Percentiles rank a stretch among this genome's conserved stretches.
These are phyloP conservation scores for Folsomia manolachei DNA, from an alignment of 2,888 invertebrate genomes.

Conservation along the genomic window DNA sequence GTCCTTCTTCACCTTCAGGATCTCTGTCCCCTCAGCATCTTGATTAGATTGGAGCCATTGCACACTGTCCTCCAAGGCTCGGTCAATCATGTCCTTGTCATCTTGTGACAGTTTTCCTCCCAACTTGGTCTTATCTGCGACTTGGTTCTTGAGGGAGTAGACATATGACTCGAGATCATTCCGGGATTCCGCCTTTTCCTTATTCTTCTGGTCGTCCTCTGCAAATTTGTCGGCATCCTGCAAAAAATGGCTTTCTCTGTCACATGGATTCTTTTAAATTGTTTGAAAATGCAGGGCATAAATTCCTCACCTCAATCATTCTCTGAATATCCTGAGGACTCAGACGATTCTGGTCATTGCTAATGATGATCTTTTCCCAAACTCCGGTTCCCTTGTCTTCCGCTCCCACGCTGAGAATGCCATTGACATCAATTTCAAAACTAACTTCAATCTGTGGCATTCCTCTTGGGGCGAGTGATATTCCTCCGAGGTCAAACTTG, in stretches of 20 bases:
- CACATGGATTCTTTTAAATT: background rate
- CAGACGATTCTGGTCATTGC: slow-evolving; percentile 94
- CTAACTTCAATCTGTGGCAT: slow-evolving; percentile 93
- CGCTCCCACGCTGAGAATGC: slow-evolving; percentile 80
- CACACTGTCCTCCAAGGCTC: slow-evolving; percentile 91
- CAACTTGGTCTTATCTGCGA: slow-evolving; percentile 75
- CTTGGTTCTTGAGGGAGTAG: slow-evolving; percentile 95
- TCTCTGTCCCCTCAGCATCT: slow-evolving; percentile 86
- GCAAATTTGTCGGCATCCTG: slow-evolving; percentile 95
- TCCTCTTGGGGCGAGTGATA: slow-evolving; percentile 89
- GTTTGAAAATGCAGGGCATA: too few species aligned
- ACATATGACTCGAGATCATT: slow-evolving; percentile 97
- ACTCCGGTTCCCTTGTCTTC: slow-evolving; percentile 99
- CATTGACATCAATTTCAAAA: slow-evolving; percentile 91
- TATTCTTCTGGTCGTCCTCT: slow-evolving; percentile 95
- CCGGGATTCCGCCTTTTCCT: slow-evolving; percentile 91
- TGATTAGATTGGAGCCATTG: slow-evolving; percentile 97
- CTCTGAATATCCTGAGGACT: slow-evolving; percentile 98
- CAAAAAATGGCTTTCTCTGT: background rate
- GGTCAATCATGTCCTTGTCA: slow-evolving; percentile 43
- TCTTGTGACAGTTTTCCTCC: slow-evolving; percentile 55
- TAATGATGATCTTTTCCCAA: slow-evolving; percentile 97
- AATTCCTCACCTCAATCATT: slow-evolving; percentile 74
- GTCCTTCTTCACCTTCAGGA: slow-evolving; percentile 90
- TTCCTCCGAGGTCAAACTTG: slow-evolving; percentile 95